These are phyloP conservation scores for Stercorarius parasiticus DNA, from an alignment of 2,113 vertebrate species.

Conservation along the genomic window DNA sequence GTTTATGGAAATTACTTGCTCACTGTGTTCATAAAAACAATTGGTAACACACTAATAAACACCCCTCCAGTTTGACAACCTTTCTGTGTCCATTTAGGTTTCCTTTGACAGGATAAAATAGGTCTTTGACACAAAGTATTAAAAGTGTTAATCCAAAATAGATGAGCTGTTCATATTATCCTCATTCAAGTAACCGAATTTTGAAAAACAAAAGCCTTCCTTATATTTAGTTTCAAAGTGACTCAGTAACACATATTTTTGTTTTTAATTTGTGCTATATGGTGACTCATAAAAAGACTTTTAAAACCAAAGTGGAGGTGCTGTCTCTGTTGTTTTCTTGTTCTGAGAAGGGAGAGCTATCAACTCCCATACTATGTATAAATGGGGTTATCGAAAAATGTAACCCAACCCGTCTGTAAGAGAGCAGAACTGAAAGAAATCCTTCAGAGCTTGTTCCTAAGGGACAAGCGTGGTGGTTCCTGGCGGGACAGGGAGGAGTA, in stretches of 20 bases:
- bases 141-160: background rate
- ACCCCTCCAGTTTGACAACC: background rate
- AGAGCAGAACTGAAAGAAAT: background rate
- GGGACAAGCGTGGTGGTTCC: background rate
- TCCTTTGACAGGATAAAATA: background rate
- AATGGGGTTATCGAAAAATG: accelerated
- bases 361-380: background rate
- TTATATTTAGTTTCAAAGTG: background rate
- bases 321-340: background rate
- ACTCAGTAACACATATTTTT: background rate
- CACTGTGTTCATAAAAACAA: background rate
- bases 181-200: background rate
- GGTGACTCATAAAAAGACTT: background rate
- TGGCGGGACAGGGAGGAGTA: background rate
- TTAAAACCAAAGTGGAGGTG: background rate
- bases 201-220: background rate
- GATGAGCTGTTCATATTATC: background rate
- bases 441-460: background rate
- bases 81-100: background rate
- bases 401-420: background rate
- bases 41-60: background rate
- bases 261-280: background rate
- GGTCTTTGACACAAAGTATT: background rate
- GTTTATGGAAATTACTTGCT: background rate
- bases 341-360: background rate